A percentile compares a stretch with the other conserved stretches of the same genome.
phyloP scores from a whole-genome alignment of 2,113 vertebrate species.

The Suricata suricatta region DNA sequence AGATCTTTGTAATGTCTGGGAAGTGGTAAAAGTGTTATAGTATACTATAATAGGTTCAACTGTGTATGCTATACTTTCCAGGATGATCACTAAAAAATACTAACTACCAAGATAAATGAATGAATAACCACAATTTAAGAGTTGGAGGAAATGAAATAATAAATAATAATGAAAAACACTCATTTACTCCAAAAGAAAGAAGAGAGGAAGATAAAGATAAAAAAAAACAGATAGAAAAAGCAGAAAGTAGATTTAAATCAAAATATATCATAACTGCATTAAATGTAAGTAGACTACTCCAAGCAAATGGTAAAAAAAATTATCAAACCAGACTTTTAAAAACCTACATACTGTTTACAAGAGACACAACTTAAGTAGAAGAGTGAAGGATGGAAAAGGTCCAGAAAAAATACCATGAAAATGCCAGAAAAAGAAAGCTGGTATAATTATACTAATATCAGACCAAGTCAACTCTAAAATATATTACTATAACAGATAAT shows the following conservation, averaged over 20 bases:
- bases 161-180: neutral
- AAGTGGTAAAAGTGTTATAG: neutral
- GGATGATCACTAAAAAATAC: neutral
- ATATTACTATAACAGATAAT: neutral
- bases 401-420: neutral
- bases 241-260: neutral
- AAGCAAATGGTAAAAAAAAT: neutral
- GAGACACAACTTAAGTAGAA: neutral
- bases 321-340: neutral
- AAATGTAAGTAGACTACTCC: neutral
- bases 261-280: neutral
- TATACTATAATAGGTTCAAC: neutral
- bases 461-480: neutral
- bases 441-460: neutral
- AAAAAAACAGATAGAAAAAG: neutral
- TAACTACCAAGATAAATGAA: neutral
- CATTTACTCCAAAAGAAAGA: neutral
- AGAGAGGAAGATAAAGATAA: neutral
- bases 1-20: neutral
- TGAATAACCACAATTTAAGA: neutral
- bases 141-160: neutral
- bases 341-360: neutral
- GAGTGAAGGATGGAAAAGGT: neutral
- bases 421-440: neutral
- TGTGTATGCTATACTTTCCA: neutral